Conservation (phyloP, 2,797 vertebrate genomes). For the Hydrophis major region DNA sequence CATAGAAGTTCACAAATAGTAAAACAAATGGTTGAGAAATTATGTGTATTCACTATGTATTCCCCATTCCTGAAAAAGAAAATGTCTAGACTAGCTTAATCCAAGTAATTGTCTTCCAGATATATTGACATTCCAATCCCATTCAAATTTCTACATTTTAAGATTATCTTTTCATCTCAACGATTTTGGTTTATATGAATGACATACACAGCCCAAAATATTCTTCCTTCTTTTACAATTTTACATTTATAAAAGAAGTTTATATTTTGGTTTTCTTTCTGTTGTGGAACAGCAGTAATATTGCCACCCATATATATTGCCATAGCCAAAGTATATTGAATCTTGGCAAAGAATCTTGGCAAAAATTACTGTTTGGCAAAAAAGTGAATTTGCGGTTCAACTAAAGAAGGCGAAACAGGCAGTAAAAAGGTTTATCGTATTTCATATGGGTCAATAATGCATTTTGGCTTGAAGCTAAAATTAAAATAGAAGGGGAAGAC, state of each 20-base stretch:
- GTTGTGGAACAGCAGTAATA: slow-evolving; percentile 39
- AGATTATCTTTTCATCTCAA: neutral
- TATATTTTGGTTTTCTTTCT: slow-evolving; percentile 42
- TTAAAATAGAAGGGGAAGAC: slow-evolving; percentile 33
- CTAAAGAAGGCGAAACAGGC: neutral
- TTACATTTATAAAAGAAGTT: slow-evolving; percentile 50
- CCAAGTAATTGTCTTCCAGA: neutral
- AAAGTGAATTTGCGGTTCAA: slow-evolving; percentile 33
- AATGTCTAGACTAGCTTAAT: neutral
- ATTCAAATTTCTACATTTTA: neutral
- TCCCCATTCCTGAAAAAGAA: neutral
- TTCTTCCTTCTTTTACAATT: slow-evolving; percentile 32
- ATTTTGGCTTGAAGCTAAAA: slow-evolving; percentile 32
- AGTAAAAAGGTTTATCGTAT: slow-evolving; percentile 26
- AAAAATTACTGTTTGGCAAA: slow-evolving; percentile 30
- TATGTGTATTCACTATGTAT: neutral
- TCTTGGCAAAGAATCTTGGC: slow-evolving; percentile 41
- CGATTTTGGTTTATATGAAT: neutral
- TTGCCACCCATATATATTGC: slow-evolving; percentile 46
- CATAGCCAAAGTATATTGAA: slow-evolving; percentile 36
- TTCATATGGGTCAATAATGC: slow-evolving; percentile 29
- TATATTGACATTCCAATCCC: neutral
- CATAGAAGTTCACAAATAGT: neutral
- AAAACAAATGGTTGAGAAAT: neutral
- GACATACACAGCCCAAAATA: neutral